Evolutionary conservation across 2,888 invertebrate species (phyloP), one percentile per base, ranked within the genome.

Genomic region (Zonitis immaculata): DNA sequence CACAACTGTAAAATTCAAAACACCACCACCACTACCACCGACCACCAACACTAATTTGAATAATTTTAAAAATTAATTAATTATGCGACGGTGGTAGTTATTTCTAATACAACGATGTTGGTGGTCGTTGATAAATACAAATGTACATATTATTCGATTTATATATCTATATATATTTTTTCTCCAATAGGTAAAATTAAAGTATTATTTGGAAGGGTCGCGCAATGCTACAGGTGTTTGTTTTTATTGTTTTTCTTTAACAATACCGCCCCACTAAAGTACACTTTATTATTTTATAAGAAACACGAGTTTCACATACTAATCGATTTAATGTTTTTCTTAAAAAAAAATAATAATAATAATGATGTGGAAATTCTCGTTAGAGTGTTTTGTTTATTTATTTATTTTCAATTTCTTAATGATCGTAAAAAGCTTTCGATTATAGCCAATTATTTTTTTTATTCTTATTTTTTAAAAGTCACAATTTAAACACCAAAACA

Each of bases 41-140:
- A 32, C 14, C 32, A 14, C 35, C 35, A 35, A 27, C 62, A 62
- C 55, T 48, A 54, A 61, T 61, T 59, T 58, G 59, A 60, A 63
- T 63, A 61, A 60, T 50, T 55, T 47, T 52, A 49, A 53, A 52
- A 55, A 59, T 60, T 58, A 63, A 63, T 63, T 61, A 61, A 61
- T 56, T 63, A 63, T 60, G 63, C 59, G 48, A 49, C 49, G 49
- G 18, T 51, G 52, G 46, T 46, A 45, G 45, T 42, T 47, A n/a
- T n/a, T n/a, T n/a, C n/a, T n/a, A n/a, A n/a, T n/a, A n/a, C n/a
- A 46, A 42, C 63, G 56, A 57, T 57, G 58, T 57, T 60, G 60
- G 57, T 59, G 58, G 60, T 57, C 61, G 57, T 55, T 53, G 52
- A 56, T 54, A 35, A 35, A 59, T 11, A 30, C 35, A 43, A 44